Evolutionary conservation across 1,140 invertebrate species (phyloP).

Genomic region (Aphaenogaster rudis): DNA sequence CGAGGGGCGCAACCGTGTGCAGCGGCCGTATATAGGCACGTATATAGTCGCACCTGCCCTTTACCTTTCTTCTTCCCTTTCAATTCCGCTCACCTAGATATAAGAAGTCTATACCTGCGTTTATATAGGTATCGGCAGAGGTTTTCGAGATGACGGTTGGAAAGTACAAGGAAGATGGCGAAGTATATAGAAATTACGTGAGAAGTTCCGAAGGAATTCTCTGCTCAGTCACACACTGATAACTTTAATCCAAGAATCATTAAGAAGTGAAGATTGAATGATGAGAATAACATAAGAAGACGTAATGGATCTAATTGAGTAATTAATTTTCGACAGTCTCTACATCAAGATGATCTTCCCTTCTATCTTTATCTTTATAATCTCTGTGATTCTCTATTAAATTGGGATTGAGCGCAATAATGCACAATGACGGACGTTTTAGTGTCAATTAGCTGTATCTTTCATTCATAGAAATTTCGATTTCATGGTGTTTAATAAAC

Average conservation of each 20-base stretch:
- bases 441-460: not conserved
- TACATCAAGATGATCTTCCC: not conserved
- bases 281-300: no score
- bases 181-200: not conserved
- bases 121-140: slow-evolving; percentile 53
- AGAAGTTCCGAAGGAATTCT: not conserved
- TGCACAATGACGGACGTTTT: not conserved
- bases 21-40: slow-evolving; percentile 61
- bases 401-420: slow-evolving; percentile 4
- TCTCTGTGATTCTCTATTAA: not conserved
- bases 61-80: slow-evolving; percentile 72
- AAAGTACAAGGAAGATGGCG: not conserved
- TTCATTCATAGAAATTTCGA: slow-evolving; percentile 8
- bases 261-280: not conserved
- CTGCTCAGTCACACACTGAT: not conserved
- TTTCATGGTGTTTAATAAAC: slow-evolving; percentile 27
- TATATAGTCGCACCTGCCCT: slow-evolving; percentile 71
- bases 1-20: slow-evolving; percentile 62
- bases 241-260: not conserved
- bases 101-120: slow-evolving; percentile 57
- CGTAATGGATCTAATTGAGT: not conserved
- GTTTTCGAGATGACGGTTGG: slow-evolving; percentile 42
- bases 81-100: slow-evolving; percentile 67
- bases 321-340: slow-evolving; percentile 1
- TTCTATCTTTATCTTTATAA: not conserved